Evolutionary conservation across 2,888 invertebrate species (phyloP).

Genomic region (Argyra leucocephala): DNA sequence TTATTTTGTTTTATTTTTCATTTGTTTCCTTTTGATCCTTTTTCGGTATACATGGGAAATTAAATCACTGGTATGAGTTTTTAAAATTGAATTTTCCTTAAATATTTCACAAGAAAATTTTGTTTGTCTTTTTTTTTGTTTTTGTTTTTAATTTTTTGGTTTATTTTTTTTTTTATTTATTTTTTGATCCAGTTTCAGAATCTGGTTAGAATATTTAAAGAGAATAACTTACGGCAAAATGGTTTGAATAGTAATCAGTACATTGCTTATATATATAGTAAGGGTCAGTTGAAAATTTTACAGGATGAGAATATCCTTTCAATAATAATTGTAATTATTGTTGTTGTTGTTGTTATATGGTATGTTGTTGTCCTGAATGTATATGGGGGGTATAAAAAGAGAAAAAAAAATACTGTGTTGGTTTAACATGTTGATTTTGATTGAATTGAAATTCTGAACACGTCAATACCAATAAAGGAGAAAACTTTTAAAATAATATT

Average conservation of each 20-base stretch:
- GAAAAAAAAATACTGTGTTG: not conserved
- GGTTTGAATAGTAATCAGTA: slow-evolving; percentile 1
- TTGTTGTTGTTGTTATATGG: too few species aligned
- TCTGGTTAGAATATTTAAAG: not conserved
- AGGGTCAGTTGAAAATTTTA: not conserved
- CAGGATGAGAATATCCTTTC: too few species aligned
- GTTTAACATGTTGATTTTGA: not conserved
- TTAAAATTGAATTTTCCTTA: too few species aligned
- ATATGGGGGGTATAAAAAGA: not conserved
- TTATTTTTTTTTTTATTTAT: too few species aligned
- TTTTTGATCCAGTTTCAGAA: not conserved
- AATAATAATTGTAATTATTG: too few species aligned
- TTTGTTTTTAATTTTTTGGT: too few species aligned
- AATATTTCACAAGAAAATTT: not conserved
- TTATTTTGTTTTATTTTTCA: not conserved
- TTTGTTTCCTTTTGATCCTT: not conserved
- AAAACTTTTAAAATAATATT: too few species aligned
- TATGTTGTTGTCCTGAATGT: not conserved
- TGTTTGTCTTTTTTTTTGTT: not conserved
- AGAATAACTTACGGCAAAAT: not conserved
- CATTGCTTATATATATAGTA: not conserved
- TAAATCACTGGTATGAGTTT: too few species aligned
- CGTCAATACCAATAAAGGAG: not conserved
- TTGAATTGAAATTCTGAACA: not conserved
- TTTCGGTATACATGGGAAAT: too few species aligned